phyloP scores from a whole-genome alignment of 2,113 vertebrate species.

The Zapus hudsonius region DNA sequence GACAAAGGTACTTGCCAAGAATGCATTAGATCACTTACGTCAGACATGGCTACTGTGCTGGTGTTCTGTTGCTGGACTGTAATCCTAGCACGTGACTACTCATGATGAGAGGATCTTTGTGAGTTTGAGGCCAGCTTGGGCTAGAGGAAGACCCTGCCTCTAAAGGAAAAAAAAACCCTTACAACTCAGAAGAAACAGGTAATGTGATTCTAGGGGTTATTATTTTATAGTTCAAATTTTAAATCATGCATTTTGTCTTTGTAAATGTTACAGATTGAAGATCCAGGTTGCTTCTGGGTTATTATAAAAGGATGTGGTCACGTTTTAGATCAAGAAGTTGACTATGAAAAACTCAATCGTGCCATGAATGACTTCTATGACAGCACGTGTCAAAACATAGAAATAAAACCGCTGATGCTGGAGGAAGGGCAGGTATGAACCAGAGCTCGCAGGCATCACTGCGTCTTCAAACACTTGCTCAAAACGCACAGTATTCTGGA shows the following conservation, averaged over 20 bases:
- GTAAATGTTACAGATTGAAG: conserved; percentile 81
- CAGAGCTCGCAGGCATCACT: background rate
- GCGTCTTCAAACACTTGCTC: conserved; percentile 13
- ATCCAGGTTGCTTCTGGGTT: conserved; percentile 88
- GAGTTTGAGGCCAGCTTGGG: too few species aligned
- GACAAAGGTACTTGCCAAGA: background rate
- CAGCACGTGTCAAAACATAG: conserved; percentile 22
- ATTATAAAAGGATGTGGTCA: conserved; percentile 76
- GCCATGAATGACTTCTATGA: conserved; percentile 86
- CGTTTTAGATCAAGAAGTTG: conserved; percentile 66
- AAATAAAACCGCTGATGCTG: conserved; percentile 78
- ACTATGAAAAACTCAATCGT: conserved; percentile 82
- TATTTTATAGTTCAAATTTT: conserved; percentile 23
- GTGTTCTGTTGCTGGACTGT: too few species aligned
- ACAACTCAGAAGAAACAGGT: background rate
- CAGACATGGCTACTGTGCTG: too few species aligned
- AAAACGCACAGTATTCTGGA: background rate
- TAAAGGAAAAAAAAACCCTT: too few species aligned
- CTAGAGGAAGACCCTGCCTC: too few species aligned
- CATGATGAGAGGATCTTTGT: too few species aligned
- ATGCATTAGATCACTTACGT: conserved; percentile 21
- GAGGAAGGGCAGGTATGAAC: conserved; percentile 86
- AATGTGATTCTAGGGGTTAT: background rate
- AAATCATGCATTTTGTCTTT: conserved; percentile 48
- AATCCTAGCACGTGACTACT: too few species aligned